These are phyloP conservation scores for Todiramphus saurophagus DNA, from an alignment of 2,113 vertebrate genomes.

Conservation along the genomic window DNA sequence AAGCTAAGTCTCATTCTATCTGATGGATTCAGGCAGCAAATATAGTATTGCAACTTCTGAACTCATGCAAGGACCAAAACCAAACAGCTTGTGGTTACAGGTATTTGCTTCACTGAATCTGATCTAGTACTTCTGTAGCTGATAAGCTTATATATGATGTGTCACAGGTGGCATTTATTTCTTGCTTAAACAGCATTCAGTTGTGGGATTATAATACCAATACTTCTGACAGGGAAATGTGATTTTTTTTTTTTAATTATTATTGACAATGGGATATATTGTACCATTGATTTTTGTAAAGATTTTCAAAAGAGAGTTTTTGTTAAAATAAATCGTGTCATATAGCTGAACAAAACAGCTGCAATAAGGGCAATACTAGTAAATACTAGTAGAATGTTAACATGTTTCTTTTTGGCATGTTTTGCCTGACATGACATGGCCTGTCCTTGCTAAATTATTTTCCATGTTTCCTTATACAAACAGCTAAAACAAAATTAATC, in stretches of 20 bases:
- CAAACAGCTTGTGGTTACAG: neutral
- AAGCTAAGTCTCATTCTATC: neutral
- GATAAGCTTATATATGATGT: neutral
- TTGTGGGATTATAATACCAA: neutral
- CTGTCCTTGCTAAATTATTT: neutral
- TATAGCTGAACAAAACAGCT: neutral
- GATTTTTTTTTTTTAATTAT: neutral
- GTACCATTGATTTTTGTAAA: neutral
- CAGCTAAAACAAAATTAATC: neutral
- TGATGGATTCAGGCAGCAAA: neutral
- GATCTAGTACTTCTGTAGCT: neutral
- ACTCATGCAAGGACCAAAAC: neutral
- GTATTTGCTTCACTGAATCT: neutral
- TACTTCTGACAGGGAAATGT: neutral
- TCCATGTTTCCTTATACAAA: neutral
- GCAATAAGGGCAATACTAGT: neutral
- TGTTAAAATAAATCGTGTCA: neutral
- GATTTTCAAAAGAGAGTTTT: neutral
- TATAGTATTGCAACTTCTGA: neutral
- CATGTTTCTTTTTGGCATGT: neutral
- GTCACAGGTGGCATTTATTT: neutral
- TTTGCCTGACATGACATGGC: neutral
- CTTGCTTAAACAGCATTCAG: neutral
- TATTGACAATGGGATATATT: neutral
- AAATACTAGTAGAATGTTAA: neutral